Percentiles rank a stretch among this genome's conserved stretches.
Evolutionary conservation across 2,797 vertebrate species (phyloP).

Genomic region (Chaetophractus vellerosus): DNA sequence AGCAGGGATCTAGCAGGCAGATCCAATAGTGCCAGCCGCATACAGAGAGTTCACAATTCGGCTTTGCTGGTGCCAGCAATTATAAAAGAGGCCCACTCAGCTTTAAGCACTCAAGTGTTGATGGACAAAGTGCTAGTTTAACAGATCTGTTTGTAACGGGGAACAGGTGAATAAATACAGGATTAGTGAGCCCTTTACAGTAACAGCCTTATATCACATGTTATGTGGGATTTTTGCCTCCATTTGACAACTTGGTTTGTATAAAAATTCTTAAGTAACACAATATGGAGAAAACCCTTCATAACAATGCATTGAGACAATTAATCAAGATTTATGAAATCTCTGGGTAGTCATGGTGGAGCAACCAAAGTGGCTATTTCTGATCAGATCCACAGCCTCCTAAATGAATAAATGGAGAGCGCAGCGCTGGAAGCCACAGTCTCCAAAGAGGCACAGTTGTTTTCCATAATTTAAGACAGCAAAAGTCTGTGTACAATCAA

Average conservation of each 20-base stretch:
- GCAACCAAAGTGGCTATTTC: constrained; percentile 56
- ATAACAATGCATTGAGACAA: constrained; percentile 50
- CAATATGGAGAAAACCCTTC: constrained; percentile 65
- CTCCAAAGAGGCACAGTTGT: neutral
- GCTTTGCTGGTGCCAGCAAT: constrained; percentile 88
- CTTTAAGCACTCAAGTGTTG: constrained; percentile 88
- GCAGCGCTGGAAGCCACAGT: neutral
- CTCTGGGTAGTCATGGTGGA: constrained; percentile 38
- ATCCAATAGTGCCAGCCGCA: constrained; percentile 61
- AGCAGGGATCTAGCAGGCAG: constrained; percentile 60
- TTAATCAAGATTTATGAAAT: constrained; percentile 78
- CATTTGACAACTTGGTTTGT: constrained; percentile 66
- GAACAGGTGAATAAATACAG: constrained; percentile 90
- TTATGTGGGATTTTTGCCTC: constrained; percentile 74
- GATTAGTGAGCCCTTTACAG: constrained; percentile 85
- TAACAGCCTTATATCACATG: constrained; percentile 86
- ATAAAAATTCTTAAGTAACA: constrained; percentile 62
- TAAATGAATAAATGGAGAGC: constrained; percentile 65
- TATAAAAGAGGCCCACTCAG: constrained; percentile 89
- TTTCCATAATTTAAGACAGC: constrained; percentile 72
- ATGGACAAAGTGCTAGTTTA: constrained; percentile 89
- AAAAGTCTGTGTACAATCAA: constrained; percentile 76
- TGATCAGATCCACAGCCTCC: constrained; percentile 61
- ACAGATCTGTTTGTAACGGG: constrained; percentile 88
- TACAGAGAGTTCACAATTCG: constrained; percentile 83